Base-by-base conservation (phyloP, 2,113 vertebrate species). In the Serinus canaria region DNA sequence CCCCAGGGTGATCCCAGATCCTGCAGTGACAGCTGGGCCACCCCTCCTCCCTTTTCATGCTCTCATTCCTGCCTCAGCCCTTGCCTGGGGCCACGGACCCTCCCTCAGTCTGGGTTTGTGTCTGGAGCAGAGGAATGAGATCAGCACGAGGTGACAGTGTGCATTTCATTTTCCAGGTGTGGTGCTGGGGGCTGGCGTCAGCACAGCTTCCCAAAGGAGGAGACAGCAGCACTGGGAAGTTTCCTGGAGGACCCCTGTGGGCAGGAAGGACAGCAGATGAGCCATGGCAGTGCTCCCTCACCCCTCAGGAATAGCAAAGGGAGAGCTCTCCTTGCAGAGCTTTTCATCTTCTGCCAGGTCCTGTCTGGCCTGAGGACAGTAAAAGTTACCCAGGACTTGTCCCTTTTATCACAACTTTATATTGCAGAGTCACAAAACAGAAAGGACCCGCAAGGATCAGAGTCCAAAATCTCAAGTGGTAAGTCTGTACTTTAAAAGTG, bases 301-400 rank as follows among this genome's bases (percentile, higher is more conserved):
- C 3, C 35, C 66, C 70, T 68, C 55, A 17, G 64, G 44, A 77
- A 20, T 27, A 39, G 52, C 20, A 41, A 50, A 55, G 23, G 50
- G 8, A 92, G 74, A 91, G 35, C 33, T 87, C 66, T 62, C 60
- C 30, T 70, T 12, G 25, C 47, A 87, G 47, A 79, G 69, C 66
- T 52, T 92, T 87, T 91, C 66, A 87, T 92, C 78, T 35, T 41
- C 69, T 75, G 81, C 83, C 89, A 95, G 74, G 23, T 68, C 87
- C 53, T 27, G 5, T 37, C 53, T 85, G 70, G 77, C 92, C 91
- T 46, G 60, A 79, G 89, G 93, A 78, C 66, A 90, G 22, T 2
- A n/a, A 79, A 46, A 94, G 33, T 68, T 78, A 55, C 22, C 20
- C 41, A 39, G 24, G 44, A 47, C 52, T 87, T 25, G 41, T 59